Conservation (phyloP, 2,888 invertebrate genomes). For the Pachycephus smyrnensis region DNA sequence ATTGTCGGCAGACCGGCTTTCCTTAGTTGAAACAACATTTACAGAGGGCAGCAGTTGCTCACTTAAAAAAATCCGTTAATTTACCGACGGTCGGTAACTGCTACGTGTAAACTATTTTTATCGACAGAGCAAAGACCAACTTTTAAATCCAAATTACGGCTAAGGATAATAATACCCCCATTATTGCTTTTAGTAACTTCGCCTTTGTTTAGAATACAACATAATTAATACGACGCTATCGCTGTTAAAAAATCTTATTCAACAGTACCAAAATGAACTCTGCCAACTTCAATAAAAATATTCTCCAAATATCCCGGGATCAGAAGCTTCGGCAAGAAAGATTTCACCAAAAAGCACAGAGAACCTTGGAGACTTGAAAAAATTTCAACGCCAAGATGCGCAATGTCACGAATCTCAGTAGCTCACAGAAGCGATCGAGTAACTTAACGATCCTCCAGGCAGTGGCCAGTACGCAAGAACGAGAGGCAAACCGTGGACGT, state of each 20-base stretch:
- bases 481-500: neutral
- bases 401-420: neutral
- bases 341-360: neutral
- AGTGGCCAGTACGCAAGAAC: neutral
- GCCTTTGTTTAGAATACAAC: neutral
- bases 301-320: too few relatives aligned
- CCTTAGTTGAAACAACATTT: neutral
- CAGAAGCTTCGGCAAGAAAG: neutral
- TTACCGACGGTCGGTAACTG: neutral
- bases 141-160: neutral
- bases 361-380: neutral
- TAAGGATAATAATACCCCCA: neutral
- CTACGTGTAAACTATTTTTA: neutral
- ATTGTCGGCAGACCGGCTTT: conserved; percentile 29
- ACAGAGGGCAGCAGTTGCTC: neutral
- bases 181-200: neutral
- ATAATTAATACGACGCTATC: neutral
- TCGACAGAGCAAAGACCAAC: neutral
- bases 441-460: neutral
- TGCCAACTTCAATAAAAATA: too few relatives aligned
- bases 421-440: neutral
- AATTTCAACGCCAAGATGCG: neutral
- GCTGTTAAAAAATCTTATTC: neutral
- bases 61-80: neutral
- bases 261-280: too few relatives aligned